Evolutionary conservation across 2,888 invertebrate species (phyloP).

Genomic region (Autographa pulchrina): DNA sequence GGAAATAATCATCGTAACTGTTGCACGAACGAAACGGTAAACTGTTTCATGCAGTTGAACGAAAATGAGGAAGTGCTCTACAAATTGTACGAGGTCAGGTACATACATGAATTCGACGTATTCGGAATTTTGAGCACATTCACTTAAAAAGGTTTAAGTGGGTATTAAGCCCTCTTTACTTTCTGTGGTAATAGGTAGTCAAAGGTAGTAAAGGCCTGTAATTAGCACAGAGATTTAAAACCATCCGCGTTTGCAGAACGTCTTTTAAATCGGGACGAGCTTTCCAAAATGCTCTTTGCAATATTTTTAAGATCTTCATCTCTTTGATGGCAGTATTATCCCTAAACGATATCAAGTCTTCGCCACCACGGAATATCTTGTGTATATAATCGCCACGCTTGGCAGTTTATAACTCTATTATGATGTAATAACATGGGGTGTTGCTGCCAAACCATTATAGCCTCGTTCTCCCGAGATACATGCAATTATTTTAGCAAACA

Average conservation of each 20-base stretch:
- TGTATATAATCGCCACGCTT: constrained; percentile 5
- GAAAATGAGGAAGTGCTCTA: constrained; percentile 47
- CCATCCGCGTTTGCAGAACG: background rate
- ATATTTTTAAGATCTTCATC: background rate
- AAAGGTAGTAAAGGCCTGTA: background rate
- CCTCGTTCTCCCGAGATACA: constrained; percentile 1
- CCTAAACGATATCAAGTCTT: constrained; percentile 1
- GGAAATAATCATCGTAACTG: constrained; percentile 35
- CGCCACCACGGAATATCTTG: constrained; percentile 3
- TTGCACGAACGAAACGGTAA: constrained; percentile 29
- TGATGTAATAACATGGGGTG: constrained; percentile 8
- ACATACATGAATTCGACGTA: constrained; percentile 6
- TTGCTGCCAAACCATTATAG: constrained; percentile 6
- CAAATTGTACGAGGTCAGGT: constrained; percentile 24
- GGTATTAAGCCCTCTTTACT: background rate
- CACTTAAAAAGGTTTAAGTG: background rate
- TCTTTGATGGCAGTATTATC: background rate
- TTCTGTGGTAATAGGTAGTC: background rate
- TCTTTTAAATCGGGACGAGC: background rate
- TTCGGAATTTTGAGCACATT: background rate
- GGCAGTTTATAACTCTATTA: constrained; percentile 10
- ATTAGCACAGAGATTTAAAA: background rate
- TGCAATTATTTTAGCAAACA: constrained; percentile 5
- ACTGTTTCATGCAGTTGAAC: constrained; percentile 43
- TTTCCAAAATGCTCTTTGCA: background rate